Evolutionary conservation across 1,140 invertebrate genomes (phyloP).

Genomic region (Globodera rostochiensis): DNA sequence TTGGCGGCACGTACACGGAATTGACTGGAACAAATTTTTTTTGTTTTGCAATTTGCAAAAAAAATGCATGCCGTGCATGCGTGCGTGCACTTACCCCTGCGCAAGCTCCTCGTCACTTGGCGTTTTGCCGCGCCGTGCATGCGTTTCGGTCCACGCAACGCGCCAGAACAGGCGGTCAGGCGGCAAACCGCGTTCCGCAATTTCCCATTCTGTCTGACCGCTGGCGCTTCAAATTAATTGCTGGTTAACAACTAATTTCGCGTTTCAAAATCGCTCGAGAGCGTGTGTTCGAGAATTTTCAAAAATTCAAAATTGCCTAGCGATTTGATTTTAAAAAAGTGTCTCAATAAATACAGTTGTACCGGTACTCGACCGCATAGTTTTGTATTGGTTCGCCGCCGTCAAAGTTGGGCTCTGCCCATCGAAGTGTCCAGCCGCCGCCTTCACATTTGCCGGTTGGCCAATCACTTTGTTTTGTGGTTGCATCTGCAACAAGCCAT

Average conservation of each 20-base stretch:
- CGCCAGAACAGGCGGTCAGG: conserved; percentile 43
- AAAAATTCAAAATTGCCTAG: neutral
- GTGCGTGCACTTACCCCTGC: neutral
- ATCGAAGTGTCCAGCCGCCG: conserved; percentile 61
- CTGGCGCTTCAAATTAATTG: conserved; percentile 48
- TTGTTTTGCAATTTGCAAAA: conserved; percentile 23
- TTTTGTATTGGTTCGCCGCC: conserved; percentile 57
- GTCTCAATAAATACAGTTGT: too few relatives aligned
- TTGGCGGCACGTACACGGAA: conserved; percentile 63
- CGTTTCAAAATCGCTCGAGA: neutral
- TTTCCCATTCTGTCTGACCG: conserved; percentile 61
- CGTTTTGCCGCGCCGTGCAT: conserved; percentile 19
- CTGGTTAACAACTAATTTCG: conserved; percentile 5
- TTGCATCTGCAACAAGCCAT: neutral
- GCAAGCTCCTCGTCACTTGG: conserved; percentile 17
- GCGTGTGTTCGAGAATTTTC: neutral
- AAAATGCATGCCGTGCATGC: neutral
- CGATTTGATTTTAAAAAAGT: too few relatives aligned
- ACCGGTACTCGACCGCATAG: conserved; percentile 63
- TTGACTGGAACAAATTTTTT: conserved; percentile 27
- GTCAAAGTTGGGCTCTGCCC: conserved; percentile 56
- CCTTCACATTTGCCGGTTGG: conserved; percentile 14
- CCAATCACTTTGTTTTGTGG: neutral
- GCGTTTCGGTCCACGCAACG: conserved; percentile 33
- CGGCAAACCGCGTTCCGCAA: conserved; percentile 61